Percentiles rank a stretch among this genome's conserved stretches.
phyloP scores from a whole-genome alignment of 2,113 vertebrate genomes.

The Campylorhamphus procurvoides region DNA sequence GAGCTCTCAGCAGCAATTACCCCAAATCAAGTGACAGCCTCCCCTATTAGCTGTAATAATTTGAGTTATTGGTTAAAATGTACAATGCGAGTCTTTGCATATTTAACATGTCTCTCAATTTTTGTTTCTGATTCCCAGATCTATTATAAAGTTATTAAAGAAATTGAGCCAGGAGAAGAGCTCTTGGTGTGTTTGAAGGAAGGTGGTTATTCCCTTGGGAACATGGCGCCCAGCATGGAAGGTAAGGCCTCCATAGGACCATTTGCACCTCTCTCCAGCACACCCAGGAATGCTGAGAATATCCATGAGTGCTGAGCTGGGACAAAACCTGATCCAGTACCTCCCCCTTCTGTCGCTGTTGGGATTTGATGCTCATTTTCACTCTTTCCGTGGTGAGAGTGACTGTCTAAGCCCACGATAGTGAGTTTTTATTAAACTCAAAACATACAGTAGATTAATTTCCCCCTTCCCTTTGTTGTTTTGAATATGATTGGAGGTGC shows the following conservation, averaged over 20 bases:
- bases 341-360: background rate
- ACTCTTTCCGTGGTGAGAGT: no score
- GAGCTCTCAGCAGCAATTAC: background rate
- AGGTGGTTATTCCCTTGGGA: conserved; percentile 88
- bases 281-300: background rate
- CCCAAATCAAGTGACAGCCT: background rate
- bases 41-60: background rate
- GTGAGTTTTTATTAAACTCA: background rate
- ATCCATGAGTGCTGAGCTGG: background rate
- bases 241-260: conserved; percentile 81
- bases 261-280: background rate
- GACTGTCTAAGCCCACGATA: background rate
- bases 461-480: background rate
- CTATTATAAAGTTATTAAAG: conserved; percentile 96
- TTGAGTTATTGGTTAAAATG: background rate
- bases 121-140: conserved; percentile 74
- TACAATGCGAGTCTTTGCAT: background rate
- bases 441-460: background rate
- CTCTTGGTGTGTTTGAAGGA: conserved; percentile 95
- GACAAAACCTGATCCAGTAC: background rate
- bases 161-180: conserved; percentile 96
- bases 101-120: background rate
- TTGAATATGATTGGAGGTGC: background rate
- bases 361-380: background rate
- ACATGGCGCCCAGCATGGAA: conserved; percentile 92